Evolutionary conservation across 2,113 vertebrate species (phyloP).

Genomic region (Bambusicola thoracicus): DNA sequence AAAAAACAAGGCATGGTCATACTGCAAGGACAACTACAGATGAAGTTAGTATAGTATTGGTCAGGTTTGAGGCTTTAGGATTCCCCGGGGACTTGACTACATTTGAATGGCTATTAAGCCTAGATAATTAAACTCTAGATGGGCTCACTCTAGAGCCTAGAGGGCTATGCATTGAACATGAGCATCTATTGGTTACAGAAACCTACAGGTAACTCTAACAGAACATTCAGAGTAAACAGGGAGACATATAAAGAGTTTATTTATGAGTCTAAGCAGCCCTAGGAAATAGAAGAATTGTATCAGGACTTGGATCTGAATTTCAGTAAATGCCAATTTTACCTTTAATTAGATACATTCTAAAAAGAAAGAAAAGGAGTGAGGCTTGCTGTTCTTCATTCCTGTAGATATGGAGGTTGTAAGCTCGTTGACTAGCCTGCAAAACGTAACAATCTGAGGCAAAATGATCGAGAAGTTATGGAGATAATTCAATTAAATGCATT

Average conservation of each 20-base stretch:
- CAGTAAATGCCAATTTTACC: neutral
- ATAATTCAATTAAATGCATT: neutral
- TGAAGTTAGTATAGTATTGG: neutral
- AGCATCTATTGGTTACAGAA: neutral
- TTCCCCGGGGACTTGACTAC: neutral
- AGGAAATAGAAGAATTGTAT: neutral
- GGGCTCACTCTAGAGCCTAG: neutral
- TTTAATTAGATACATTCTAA: neutral
- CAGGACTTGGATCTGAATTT: neutral
- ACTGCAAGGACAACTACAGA: neutral
- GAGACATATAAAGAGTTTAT: neutral
- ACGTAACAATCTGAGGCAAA: neutral
- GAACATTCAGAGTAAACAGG: neutral
- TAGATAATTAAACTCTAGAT: neutral
- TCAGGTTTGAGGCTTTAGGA: neutral
- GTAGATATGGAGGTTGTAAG: neutral
- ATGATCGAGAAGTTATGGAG: neutral
- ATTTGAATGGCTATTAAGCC: neutral
- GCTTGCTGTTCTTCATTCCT: neutral
- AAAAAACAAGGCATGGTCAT: neutral
- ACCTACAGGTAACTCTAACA: neutral
- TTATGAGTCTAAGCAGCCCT: neutral
- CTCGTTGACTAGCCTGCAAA: neutral
- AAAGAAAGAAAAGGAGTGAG: neutral
- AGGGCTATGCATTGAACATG: neutral